Evolutionary conservation across 2,888 invertebrate genomes (phyloP).

Genomic region (Ophonus ardosiacus): DNA sequence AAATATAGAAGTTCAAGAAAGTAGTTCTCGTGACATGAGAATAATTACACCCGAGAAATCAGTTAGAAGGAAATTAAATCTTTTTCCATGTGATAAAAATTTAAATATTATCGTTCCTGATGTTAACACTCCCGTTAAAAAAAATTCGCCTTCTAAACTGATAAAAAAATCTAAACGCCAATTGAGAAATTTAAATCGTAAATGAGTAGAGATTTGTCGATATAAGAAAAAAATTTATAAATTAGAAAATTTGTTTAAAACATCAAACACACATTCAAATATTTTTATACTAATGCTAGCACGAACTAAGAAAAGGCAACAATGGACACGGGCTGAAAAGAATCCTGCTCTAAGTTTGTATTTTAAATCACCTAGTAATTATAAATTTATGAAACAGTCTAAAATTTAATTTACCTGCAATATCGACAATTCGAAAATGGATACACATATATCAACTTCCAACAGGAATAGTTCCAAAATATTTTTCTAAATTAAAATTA

Average conservation of each 20-base stretch:
- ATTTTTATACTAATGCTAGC: not conserved
- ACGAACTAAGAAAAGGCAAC: not conserved
- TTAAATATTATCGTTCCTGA: not conserved
- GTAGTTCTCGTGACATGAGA: not conserved
- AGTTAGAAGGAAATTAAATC: constrained; percentile 1
- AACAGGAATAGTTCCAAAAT: not conserved
- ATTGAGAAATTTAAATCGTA: not conserved
- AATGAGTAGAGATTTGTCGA: not conserved
- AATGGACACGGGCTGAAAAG: not conserved
- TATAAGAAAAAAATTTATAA: not conserved
- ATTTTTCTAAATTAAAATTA: too few relatives aligned
- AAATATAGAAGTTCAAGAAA: not conserved
- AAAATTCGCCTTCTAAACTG: not conserved
- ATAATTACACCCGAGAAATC: constrained; percentile 7
- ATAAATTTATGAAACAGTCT: not conserved
- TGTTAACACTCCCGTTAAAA: not conserved
- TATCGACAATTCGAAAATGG: not conserved
- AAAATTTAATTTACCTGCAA: constrained; percentile 1
- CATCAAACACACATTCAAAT: not conserved
- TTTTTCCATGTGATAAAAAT: not conserved
- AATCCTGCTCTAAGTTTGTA: not conserved
- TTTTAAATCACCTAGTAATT: constrained; percentile 5
- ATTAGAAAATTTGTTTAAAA: not conserved
- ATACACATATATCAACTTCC: not conserved
- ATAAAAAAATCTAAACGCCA: not conserved